Evolutionary conservation across 2,113 vertebrate genomes (phyloP), one percentile per base, ranked within the genome.

Genomic region (Pluvianellus socialis): DNA sequence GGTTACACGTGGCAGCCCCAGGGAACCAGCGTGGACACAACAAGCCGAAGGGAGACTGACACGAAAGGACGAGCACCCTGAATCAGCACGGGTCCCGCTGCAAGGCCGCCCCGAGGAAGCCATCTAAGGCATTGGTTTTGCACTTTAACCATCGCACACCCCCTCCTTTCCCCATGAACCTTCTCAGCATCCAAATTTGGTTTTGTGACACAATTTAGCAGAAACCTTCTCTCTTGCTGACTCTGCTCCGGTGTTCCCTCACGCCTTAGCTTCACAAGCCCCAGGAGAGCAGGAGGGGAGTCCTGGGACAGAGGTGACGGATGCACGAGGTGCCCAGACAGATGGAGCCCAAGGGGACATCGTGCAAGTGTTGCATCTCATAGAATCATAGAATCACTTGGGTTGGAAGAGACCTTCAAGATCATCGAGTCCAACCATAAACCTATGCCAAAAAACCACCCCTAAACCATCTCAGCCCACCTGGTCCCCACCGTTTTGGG

Each of bases 81-180:
- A 30, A 32, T 49, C 55, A 40, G 17, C 14, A 30, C 1, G 0
- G 3, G 2, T 26, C 66, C 33, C 4, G 0, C 38, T 81, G 38
- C 32, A 42, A 63, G 3, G 76, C 20, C 3, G 2, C 77, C 72
- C 32, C 44, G 58, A 63, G 27, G 44, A 62, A 68, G 52, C 38
- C 10, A 53, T 5, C 61, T n/a, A 3, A n/a, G 70, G 38, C 3
- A 4, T 45, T 66, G 22, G 2, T 32, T 22, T 75, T 7, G 5
- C 14, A 5, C 47, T 75, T 72, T 20, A 61, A 58, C 52, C 4
- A 3, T 35, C 42, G 2, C 22, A 52, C 23, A 17, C 9, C 12
- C 5, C 7, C 9, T 59, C 61, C 45, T 85, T 72, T 80, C 50
- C 66, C 35, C 30, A 30, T 24, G 26, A 66, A 73, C 30, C 58